Evolutionary conservation across 2,888 invertebrate species (phyloP), one percentile per base, ranked within the genome.

Genomic region (Diabrotica balteata): DNA sequence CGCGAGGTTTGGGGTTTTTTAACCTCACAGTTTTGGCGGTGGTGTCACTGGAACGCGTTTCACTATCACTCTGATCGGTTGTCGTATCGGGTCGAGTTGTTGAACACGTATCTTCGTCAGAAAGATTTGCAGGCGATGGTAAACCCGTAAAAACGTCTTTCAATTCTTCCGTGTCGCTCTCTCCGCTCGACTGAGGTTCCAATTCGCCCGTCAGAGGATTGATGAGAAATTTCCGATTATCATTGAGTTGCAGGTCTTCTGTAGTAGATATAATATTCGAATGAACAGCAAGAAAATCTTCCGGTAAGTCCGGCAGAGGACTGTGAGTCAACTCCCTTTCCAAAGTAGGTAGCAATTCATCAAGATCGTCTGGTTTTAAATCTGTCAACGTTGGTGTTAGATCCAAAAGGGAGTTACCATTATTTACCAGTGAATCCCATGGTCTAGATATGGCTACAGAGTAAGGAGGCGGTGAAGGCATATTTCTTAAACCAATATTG

Each of bases 141-240:
- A 80, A 67, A 49, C 73, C 74, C 58, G 83, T 84, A 72, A 85
- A 85, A 66, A 83, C 83, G 73, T 84, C 83, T 61, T 77, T 79
- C 44, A 79, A 73, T 65, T 86, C 84, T 47, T 87, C 87, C 50
- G 78, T 80, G 70, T 87, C 87, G 71, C 88, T 85, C 74, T 91
- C 90, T 0, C 89, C 89, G 70, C 88, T 88, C 69, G 90, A 89
- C 84, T 93, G 92, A 4, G 92, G 90, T 78, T 95, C 95, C 79
- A 96, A 87, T 80, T 94, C 91, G 51, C 95, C 93, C 72, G 96
- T 95, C 71, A 95, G 87, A 0, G 96, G 95, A 86, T 96, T 96
- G 76, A 96, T 94, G 54, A 96, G 89, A 86, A 93, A 93, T 85
- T 93, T 93, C 78, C 90, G 88, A 82, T 88, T 89, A 79, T 91